Evolutionary conservation across 2,113 vertebrate genomes (phyloP).

Genomic region (Toxotes chatareus): DNA sequence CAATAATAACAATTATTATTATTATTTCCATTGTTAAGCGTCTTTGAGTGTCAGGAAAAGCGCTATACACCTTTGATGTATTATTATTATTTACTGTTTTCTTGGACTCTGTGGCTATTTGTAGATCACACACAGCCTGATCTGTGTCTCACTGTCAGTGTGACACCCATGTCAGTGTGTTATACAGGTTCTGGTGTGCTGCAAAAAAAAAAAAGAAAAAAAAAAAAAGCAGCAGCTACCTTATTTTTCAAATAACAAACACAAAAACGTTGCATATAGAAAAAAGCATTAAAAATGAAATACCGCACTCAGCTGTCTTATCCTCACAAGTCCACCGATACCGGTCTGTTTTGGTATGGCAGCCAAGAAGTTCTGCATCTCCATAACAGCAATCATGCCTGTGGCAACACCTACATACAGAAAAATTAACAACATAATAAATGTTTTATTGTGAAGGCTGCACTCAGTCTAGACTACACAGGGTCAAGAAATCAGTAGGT

Average conservation of each 20-base stretch:
- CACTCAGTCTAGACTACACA: not conserved
- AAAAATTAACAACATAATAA: not conserved
- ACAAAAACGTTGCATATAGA: not conserved
- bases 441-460: slow-evolving; percentile 29
- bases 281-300: not conserved
- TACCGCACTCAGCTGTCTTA: slow-evolving; percentile 83
- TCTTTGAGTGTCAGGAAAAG: too few species aligned
- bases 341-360: slow-evolving; percentile 75
- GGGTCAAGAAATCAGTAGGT: slow-evolving; percentile 27
- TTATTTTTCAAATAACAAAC: slow-evolving; percentile 1
- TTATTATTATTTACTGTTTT: slow-evolving; percentile 10
- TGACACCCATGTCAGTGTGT: not conserved
- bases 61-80: too few species aligned
- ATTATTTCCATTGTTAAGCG: too few species aligned
- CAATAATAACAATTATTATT: too few species aligned
- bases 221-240: not conserved
- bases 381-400: slow-evolving; percentile 88
- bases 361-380: slow-evolving; percentile 79
- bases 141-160: slow-evolving; percentile 3
- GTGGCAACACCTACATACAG: slow-evolving; percentile 84
- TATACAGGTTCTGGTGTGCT: not conserved
- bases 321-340: slow-evolving; percentile 85
- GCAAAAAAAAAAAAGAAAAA: not conserved
- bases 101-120: slow-evolving; percentile 5
- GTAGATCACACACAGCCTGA: not conserved